A percentile compares a stretch with the other conserved stretches of the same genome.
These are phyloP conservation scores for Lacerta agilis DNA, from an alignment of 2,797 vertebrate genomes.

Conservation along the genomic window DNA sequence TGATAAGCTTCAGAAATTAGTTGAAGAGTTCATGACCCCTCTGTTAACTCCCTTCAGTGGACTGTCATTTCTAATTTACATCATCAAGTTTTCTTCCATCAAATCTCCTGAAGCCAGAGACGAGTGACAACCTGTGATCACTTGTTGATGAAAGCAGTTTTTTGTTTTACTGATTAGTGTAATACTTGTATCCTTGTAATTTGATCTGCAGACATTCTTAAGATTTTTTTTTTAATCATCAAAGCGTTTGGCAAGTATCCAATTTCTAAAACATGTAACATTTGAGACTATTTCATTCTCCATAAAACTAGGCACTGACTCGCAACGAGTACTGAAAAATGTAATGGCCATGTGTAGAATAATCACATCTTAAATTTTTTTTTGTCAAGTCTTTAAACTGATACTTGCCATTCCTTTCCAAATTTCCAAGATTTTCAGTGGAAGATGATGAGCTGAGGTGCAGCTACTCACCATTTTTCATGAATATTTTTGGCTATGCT, in stretches of 20 bases:
- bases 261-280: constrained; percentile 32
- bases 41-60: constrained; percentile 62
- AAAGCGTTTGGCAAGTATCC: not conserved
- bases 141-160: constrained; percentile 47
- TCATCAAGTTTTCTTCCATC: constrained; percentile 57
- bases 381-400: not conserved
- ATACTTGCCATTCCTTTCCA: not conserved
- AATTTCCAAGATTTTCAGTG: not conserved
- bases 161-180: constrained; percentile 47
- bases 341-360: not conserved
- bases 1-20: constrained; percentile 59
- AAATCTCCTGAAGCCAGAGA: constrained; percentile 38
- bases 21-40: constrained; percentile 25
- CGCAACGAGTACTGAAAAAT: not conserved
- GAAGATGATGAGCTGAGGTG: not conserved
- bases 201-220: not conserved
- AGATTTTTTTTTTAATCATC: not conserved
- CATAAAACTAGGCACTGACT: constrained; percentile 35
- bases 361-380: constrained; percentile 1
- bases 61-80: constrained; percentile 66
- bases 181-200: not conserved
- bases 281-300: not conserved
- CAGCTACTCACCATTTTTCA: not conserved
- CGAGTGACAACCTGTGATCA: constrained; percentile 48
- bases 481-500: not conserved